Conservation (phyloP, 2,888 invertebrate species). For the Dynastes tityus region DNA sequence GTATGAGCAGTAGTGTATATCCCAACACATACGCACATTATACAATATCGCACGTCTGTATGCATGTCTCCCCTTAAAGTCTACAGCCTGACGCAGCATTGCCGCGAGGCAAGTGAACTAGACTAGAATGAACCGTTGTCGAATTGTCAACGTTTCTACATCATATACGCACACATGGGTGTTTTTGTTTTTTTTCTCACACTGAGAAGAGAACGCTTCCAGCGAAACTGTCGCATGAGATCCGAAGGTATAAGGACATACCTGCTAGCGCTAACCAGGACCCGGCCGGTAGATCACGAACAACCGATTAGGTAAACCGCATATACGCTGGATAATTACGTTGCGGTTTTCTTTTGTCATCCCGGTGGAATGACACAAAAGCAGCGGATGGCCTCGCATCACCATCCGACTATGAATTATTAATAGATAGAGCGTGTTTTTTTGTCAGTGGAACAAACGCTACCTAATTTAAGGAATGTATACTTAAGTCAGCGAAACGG, state of each 20-base stretch:
- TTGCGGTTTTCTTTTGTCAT: conserved; percentile 41
- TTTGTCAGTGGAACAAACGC: too few species aligned
- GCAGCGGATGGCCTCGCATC: conserved; percentile 11
- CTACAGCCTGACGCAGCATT: conserved; percentile 10
- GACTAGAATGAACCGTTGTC: background rate
- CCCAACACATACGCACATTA: too few species aligned
- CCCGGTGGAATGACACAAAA: conserved; percentile 20
- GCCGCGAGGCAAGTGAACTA: conserved; percentile 3
- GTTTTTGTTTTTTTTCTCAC: conserved; percentile 10
- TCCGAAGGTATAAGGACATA: background rate
- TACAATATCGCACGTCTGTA: background rate
- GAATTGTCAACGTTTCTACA: conserved; percentile 23
- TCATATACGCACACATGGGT: background rate
- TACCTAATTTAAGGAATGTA: too few species aligned
- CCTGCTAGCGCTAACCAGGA: background rate
- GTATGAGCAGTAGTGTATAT: too few species aligned
- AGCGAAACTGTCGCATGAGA: conserved; percentile 31
- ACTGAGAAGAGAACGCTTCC: background rate
- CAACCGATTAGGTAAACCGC: conserved; percentile 43
- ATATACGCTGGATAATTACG: conserved; percentile 25
- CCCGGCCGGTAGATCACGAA: conserved; percentile 25
- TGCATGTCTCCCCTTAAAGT: conserved; percentile 4
- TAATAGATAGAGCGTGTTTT: background rate
- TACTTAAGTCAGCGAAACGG: too few species aligned
- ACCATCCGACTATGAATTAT: conserved; percentile 23